A percentile compares a stretch with the other conserved stretches of the same genome.
These are phyloP conservation scores for Zaprionus taronus DNA, from an alignment of 1,140 invertebrate genomes.

Conservation along the genomic window DNA sequence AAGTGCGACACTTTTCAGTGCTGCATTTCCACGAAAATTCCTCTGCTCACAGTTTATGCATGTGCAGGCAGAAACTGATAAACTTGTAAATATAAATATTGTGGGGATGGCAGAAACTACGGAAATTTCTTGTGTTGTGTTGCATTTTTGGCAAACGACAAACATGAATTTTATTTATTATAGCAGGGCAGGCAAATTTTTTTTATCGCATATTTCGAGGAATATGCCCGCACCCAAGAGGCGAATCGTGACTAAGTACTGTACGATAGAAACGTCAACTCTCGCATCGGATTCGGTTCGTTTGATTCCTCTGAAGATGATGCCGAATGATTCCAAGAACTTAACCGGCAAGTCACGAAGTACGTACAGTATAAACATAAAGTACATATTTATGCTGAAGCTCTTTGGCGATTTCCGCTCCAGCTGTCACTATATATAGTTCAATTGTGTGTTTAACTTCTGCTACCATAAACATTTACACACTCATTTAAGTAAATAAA, in stretches of 20 bases:
- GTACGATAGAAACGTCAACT: slow-evolving; percentile 25
- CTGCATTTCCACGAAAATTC: slow-evolving; percentile 22
- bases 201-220: slow-evolving; percentile 58
- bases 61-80: slow-evolving; percentile 22
- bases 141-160: slow-evolving; percentile 44
- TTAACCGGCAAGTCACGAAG: slow-evolving; percentile 5
- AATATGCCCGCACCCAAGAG: slow-evolving; percentile 44
- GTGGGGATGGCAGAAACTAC: slow-evolving; percentile 1
- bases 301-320: slow-evolving; percentile 1
- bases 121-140: not conserved
- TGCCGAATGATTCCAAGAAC: slow-evolving; percentile 35
- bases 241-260: slow-evolving; percentile 50
- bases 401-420: not conserved
- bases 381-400: slow-evolving; percentile 1
- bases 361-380: not conserved
- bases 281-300: not conserved
- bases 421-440: slow-evolving; percentile 2
- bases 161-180: slow-evolving; percentile 63
- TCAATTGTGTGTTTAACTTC: not conserved
- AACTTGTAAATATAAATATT: slow-evolving; percentile 15
- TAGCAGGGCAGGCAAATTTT: slow-evolving; percentile 34
- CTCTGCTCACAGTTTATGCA: slow-evolving; percentile 37
- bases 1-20: slow-evolving; percentile 37
- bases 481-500: slow-evolving; percentile 10
- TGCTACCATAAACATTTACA: not conserved